phyloP scores from a whole-genome alignment of 2,888 invertebrate genomes.

The Philereme vetulata region DNA sequence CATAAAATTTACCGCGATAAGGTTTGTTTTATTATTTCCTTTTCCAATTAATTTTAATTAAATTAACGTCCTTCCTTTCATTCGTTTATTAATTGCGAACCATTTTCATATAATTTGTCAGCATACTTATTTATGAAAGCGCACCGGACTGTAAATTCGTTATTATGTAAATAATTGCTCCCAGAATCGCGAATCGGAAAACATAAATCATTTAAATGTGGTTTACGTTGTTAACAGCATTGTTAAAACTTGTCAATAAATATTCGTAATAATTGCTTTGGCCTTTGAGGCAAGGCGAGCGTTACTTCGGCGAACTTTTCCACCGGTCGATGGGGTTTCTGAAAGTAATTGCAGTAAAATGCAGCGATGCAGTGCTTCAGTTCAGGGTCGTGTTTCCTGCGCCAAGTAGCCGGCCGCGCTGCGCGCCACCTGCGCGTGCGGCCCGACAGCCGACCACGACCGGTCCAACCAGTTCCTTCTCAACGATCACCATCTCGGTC shows the following conservation, averaged over 20 bases:
- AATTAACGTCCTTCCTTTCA: slow-evolving; percentile 7
- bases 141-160: slow-evolving; percentile 6
- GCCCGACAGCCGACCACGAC: slow-evolving; percentile 41
- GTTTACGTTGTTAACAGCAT: slow-evolving; percentile 17
- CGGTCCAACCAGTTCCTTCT: slow-evolving; percentile 65
- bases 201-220: slow-evolving; percentile 10
- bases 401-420: slow-evolving; percentile 46
- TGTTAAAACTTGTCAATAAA: slow-evolving; percentile 33
- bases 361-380: slow-evolving; percentile 56
- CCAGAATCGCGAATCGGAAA: slow-evolving; percentile 14
- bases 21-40: slow-evolving; percentile 31
- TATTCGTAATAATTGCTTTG: slow-evolving; percentile 40
- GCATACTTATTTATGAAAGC: slow-evolving; percentile 3
- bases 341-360: slow-evolving; percentile 42
- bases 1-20: slow-evolving; percentile 24
- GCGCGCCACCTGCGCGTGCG: slow-evolving; percentile 58
- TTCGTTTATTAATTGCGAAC: slow-evolving; percentile 11
- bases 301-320: slow-evolving; percentile 44
- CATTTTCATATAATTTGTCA: slow-evolving; percentile 8
- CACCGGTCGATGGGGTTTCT: slow-evolving; percentile 32
- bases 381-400: slow-evolving; percentile 59
- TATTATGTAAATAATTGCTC: slow-evolving; percentile 8
- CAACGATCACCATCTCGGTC: slow-evolving; percentile 48
- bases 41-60: slow-evolving; percentile 18
- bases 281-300: slow-evolving; percentile 40